Evolutionary conservation across 2,113 vertebrate genomes (phyloP).

Genomic region (Channa argus): DNA sequence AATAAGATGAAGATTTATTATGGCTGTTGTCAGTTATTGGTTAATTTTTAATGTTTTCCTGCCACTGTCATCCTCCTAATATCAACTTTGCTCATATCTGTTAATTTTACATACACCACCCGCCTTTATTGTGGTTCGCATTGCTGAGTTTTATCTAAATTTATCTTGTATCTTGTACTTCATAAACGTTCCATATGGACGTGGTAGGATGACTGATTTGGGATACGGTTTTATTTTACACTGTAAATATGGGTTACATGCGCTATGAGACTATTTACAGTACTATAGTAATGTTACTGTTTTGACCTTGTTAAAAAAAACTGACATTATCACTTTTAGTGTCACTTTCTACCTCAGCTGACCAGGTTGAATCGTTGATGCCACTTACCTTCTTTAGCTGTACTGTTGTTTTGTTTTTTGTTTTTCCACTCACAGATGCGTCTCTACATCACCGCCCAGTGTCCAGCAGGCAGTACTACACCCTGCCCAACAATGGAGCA

Average conservation of each 20-base stretch:
- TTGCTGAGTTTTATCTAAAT: constrained; percentile 32
- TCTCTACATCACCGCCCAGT: constrained; percentile 89
- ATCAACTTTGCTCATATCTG: not conserved
- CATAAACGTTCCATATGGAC: constrained; percentile 38
- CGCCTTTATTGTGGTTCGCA: not conserved
- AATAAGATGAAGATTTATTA: constrained; percentile 43
- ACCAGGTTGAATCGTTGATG: constrained; percentile 11
- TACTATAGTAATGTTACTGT: constrained; percentile 10
- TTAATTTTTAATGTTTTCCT: constrained; percentile 17
- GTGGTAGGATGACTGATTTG: constrained; percentile 44
- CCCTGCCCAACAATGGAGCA: constrained; percentile 85
- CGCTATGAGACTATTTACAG: not conserved
- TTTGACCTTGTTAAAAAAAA: constrained; percentile 23
- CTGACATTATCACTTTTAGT: no score
- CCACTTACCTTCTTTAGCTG: not conserved
- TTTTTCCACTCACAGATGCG: constrained; percentile 82
- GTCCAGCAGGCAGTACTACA: constrained; percentile 90
- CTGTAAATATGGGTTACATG: constrained; percentile 56
- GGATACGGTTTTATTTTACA: constrained; percentile 38
- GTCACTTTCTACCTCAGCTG: not conserved
- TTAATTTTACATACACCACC: constrained; percentile 7
- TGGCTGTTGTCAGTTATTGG: constrained; percentile 24
- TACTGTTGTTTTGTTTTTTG: not conserved
- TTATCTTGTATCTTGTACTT: constrained; percentile 9
- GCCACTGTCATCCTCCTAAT: constrained; percentile 14